Evolutionary conservation across 2,113 vertebrate genomes (phyloP).

Genomic region (Rhodinocichla rosea): DNA sequence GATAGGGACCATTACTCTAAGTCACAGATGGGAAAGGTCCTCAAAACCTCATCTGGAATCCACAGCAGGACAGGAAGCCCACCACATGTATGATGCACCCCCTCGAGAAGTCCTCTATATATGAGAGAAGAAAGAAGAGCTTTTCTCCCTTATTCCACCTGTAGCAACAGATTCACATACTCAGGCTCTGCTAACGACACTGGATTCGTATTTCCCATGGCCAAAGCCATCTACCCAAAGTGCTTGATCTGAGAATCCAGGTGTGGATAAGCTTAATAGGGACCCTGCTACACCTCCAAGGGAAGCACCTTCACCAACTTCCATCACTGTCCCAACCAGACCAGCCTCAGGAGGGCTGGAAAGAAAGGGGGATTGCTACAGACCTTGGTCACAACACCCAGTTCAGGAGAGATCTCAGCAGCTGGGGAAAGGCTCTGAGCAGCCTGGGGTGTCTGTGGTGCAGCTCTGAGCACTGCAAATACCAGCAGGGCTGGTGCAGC

Average conservation of each 20-base stretch:
- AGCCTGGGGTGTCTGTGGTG: background rate
- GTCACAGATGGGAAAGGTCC: background rate
- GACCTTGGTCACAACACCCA: background rate
- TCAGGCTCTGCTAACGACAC: background rate
- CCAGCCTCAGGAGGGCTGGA: background rate
- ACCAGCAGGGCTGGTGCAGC: background rate
- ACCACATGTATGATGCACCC: accelerated
- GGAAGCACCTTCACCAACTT: background rate
- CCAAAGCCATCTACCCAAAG: background rate
- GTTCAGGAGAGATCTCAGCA: background rate
- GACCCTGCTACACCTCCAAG: background rate
- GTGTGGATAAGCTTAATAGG: background rate
- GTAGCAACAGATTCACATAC: background rate
- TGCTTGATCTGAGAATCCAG: background rate
- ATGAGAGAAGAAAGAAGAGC: background rate
- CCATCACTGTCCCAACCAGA: background rate
- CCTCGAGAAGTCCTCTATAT: background rate
- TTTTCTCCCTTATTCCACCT: background rate
- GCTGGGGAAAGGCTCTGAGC: background rate
- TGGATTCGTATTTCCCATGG: background rate
- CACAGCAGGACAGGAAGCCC: background rate
- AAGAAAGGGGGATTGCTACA: background rate
- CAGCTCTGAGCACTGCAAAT: background rate
- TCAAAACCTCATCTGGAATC: background rate
- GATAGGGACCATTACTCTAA: background rate